These are phyloP conservation scores for Aerospiza tachiro DNA, from an alignment of 2,797 vertebrate genomes.

Conservation along the genomic window DNA sequence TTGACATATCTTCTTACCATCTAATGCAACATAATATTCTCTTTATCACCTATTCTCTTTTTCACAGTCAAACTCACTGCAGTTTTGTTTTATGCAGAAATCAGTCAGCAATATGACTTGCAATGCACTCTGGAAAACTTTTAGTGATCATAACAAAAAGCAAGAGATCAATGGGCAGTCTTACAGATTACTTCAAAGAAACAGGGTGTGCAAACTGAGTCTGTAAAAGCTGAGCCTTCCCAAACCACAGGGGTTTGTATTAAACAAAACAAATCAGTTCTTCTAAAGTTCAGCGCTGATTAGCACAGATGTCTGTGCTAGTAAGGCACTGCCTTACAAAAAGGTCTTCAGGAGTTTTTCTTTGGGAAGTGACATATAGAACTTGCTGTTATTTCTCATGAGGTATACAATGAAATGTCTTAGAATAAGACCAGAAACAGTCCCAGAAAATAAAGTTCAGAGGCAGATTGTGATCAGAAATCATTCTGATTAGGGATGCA, in stretches of 20 bases:
- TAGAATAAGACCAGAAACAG: neutral
- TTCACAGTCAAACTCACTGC: neutral
- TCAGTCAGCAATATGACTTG: neutral
- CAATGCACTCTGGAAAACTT: neutral
- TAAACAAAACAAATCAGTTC: neutral
- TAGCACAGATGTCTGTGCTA: neutral
- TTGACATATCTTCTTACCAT: neutral
- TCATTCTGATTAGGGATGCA: neutral
- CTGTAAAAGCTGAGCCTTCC: neutral
- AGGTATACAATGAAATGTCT: neutral
- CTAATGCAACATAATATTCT: conserved; percentile 29
- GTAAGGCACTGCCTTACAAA: neutral
- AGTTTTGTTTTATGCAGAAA: conserved; percentile 40
- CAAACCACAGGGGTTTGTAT: neutral
- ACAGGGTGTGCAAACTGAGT: neutral
- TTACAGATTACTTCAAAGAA: neutral
- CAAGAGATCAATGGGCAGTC: neutral
- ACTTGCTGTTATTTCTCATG: neutral
- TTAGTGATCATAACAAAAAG: neutral
- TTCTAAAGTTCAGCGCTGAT: neutral
- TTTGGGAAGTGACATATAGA: neutral
- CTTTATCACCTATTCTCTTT: conserved; percentile 51
- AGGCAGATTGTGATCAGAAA: neutral
- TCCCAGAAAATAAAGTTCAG: neutral
- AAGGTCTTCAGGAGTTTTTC: neutral